A percentile compares a stretch with the other conserved stretches of the same genome.
Evolutionary conservation across 2,113 vertebrate species (phyloP).

Genomic region (Scomber japonicus): DNA sequence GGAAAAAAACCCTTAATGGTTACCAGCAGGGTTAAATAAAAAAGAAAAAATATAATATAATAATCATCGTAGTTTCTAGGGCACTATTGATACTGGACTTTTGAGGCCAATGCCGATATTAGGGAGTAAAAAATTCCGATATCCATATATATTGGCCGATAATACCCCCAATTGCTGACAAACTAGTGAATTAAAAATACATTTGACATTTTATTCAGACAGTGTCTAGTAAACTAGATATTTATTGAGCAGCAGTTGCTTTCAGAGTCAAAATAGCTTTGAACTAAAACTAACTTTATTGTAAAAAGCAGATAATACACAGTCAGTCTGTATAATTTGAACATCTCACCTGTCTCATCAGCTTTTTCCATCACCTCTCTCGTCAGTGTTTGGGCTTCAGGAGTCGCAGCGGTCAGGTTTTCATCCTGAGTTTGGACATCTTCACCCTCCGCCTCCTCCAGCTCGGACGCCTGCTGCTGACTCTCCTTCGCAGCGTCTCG

Average conservation of each 20-base stretch:
- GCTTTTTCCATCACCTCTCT: constrained; percentile 72
- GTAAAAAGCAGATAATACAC: background rate
- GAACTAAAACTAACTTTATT: background rate
- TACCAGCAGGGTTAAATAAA: too few species aligned
- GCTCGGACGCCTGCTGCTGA: constrained; percentile 34
- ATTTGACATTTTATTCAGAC: background rate
- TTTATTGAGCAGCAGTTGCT: background rate
- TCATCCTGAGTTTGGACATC: constrained; percentile 38
- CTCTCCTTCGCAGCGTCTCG: constrained; percentile 77
- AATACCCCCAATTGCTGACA: too few species aligned
- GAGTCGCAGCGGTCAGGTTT: constrained; percentile 33
- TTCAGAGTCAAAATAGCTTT: background rate
- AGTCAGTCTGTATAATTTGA: background rate
- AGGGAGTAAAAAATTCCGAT: too few species aligned
- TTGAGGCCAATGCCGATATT: too few species aligned
- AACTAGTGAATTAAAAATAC: too few species aligned
- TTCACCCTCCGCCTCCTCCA: constrained; percentile 66
- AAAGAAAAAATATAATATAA: too few species aligned
- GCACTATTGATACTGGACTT: too few species aligned
- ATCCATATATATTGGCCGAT: too few species aligned
- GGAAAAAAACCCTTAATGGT: too few species aligned
- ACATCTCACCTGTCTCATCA: constrained; percentile 75
- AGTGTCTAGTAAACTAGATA: background rate
- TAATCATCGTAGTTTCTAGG: too few species aligned
- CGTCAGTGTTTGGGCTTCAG: constrained; percentile 44